Conservation (phyloP, 1,140 invertebrate species). For the Piezodorus guildinii region DNA sequence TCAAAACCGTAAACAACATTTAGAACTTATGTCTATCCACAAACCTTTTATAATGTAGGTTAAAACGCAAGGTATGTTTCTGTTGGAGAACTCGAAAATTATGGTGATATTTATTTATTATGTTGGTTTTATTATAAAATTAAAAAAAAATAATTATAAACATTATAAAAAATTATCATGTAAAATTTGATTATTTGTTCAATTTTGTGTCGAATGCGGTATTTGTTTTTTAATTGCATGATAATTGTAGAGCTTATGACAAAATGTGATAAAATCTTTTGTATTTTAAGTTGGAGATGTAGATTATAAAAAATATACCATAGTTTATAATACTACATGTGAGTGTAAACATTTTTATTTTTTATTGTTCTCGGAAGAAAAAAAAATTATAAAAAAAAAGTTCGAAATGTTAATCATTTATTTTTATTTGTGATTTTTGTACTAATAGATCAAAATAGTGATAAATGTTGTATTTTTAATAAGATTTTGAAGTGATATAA, state of each 20-base stretch:
- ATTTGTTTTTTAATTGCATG: no score
- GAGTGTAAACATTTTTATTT: neutral
- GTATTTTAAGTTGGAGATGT: slow-evolving; percentile 11
- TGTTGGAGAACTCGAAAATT: no score
- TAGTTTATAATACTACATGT: neutral
- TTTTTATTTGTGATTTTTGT: slow-evolving; percentile 13
- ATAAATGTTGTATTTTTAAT: slow-evolving; percentile 9
- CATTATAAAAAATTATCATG: no score
- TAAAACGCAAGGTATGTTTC: neutral
- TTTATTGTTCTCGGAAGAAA: neutral
- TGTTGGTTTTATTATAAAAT: no score
- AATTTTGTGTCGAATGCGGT: no score
- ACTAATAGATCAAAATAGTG: slow-evolving; percentile 15
- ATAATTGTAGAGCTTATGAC: neutral
- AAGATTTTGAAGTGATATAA: slow-evolving; percentile 12
- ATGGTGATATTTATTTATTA: no score
- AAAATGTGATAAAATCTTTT: slow-evolving; percentile 5
- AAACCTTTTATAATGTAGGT: neutral
- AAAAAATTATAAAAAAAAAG: no score
- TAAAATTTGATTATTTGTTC: no score
- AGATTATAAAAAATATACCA: slow-evolving; percentile 7
- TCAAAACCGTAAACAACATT: neutral
- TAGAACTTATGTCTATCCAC: neutral
- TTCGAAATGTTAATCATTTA: no score
- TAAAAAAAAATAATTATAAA: no score